Percentiles rank a stretch among this genome's conserved stretches.
Conservation (phyloP, 2,797 vertebrate genomes). For the Micropoecilia bifurca region DNA sequence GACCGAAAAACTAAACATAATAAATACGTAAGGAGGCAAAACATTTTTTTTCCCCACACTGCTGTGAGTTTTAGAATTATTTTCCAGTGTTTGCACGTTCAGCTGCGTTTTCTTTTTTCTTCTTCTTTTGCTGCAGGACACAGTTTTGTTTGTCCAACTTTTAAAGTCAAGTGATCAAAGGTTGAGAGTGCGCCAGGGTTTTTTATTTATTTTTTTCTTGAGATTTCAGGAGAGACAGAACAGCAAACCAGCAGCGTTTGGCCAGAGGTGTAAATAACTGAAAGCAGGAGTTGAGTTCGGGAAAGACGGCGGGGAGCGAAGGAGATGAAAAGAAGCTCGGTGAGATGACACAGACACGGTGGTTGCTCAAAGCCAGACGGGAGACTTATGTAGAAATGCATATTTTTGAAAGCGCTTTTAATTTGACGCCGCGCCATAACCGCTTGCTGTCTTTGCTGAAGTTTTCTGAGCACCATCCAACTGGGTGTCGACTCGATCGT, state of each 20-base stretch:
- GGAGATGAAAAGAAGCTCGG: constrained; percentile 54
- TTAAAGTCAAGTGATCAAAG: constrained; percentile 24
- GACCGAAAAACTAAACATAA: not conserved
- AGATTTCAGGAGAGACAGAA: constrained; percentile 35
- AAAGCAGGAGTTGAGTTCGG: constrained; percentile 34
- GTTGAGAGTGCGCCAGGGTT: not conserved
- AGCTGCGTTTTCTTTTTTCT: not conserved
- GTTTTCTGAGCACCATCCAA: not conserved
- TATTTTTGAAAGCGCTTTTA: not conserved
- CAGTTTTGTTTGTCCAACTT: constrained; percentile 8
- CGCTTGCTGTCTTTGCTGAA: not conserved
- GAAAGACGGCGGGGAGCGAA: constrained; percentile 26
- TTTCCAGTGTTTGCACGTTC: not conserved
- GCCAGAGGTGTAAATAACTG: constrained; percentile 66
- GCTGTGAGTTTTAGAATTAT: not conserved
- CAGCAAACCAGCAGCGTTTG: constrained; percentile 39
- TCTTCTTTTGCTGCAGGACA: not conserved
- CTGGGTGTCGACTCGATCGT: not conserved
- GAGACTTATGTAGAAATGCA: not conserved
- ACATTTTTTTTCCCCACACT: not conserved
- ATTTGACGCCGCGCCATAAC: not conserved
- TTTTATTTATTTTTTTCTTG: not conserved
- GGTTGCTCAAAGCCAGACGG: constrained; percentile 35
- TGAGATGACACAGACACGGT: constrained; percentile 14
- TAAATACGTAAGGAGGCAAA: not conserved